Base-by-base conservation (phyloP, 2,888 invertebrate genomes). In the Tenthredo livida region DNA sequence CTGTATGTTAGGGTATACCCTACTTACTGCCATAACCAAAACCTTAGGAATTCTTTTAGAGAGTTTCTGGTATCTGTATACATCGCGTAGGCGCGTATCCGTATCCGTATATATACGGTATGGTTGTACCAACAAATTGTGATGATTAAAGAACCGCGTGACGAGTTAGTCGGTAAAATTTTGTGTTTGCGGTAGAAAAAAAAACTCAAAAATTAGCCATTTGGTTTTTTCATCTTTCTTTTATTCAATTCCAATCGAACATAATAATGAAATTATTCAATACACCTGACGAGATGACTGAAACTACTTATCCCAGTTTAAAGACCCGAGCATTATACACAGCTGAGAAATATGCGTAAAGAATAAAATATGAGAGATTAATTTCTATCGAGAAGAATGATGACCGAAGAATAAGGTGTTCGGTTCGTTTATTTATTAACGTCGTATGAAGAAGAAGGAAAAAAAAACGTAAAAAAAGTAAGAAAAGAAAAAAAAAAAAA, bases 11-110 rank as follows among this genome's bases (percentile, higher is more conserved):
- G 17, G 54, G 54, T 54, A 54, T 54, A 61, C 61, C 61, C 61
- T 61, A 61, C 61, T 61, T 61, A 61, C 25, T 25, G 10, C 61
- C 25, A 61, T 61, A 61, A 61, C 25, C 61, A 61, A 61, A 61
- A 61, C 61, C 61, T 61, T 61, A 25, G 61, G 25, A 61, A 61
- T 25, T 61, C 21, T 21, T 61, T 61, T 25, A 25, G 9, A 61
- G 61, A 61, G 61, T 61, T 25, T 61, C 25, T 61, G 61, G 61
- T 25, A 61, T 61, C 21, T 61, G 9, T 25, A 25, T 17, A 5
- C 50, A 5, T 7, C 21, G 5, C n/a, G 61, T 54, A 54, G 4
- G n/a, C n/a, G 5, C 7, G 6, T 61, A 61, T 61, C 12, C 10
- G 10, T 21, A 61, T n/a, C n/a, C n/a, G 58, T 21, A 25, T 21